Percentiles rank a stretch among this genome's conserved stretches.
phyloP scores from a whole-genome alignment of 1,140 invertebrate genomes.

The Colletes latitarsis region DNA sequence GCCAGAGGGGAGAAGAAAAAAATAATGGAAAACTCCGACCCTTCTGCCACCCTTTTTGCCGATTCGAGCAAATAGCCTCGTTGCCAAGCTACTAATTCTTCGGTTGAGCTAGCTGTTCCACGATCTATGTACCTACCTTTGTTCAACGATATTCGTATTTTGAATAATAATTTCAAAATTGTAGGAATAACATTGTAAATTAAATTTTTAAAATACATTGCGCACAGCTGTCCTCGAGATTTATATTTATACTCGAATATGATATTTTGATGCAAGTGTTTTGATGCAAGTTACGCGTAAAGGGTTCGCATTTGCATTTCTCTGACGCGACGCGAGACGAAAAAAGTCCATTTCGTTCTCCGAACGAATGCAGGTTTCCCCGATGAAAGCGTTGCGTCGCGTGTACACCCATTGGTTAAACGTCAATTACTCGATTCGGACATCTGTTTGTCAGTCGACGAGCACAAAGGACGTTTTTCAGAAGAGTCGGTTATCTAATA shows the following conservation, averaged over 20 bases:
- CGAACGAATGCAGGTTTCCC: not conserved
- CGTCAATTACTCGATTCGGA: not conserved
- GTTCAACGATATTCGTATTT: too few relatives aligned
- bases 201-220: not conserved
- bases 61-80: conserved; percentile 26
- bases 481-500: conserved; percentile 27
- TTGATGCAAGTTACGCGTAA: not conserved
- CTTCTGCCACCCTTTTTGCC: conserved; percentile 10
- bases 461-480: conserved; percentile 31
- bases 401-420: not conserved
- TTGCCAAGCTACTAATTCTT: conserved; percentile 58
- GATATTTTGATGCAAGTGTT: too few relatives aligned
- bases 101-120: conserved; percentile 38
- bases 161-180: too few relatives aligned
- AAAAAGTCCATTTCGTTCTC: not conserved
- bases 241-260: too few relatives aligned
- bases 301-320: not conserved
- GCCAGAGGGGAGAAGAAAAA: conserved; percentile 14
- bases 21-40: conserved; percentile 56
- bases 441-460: conserved; percentile 11
- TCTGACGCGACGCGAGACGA: not conserved
- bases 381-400: not conserved
- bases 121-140: not conserved
- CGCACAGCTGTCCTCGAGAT: too few relatives aligned
- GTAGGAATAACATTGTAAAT: too few relatives aligned